These are phyloP conservation scores for Pseudorasbora parva DNA, from an alignment of 2,113 vertebrate species.

Conservation along the genomic window DNA sequence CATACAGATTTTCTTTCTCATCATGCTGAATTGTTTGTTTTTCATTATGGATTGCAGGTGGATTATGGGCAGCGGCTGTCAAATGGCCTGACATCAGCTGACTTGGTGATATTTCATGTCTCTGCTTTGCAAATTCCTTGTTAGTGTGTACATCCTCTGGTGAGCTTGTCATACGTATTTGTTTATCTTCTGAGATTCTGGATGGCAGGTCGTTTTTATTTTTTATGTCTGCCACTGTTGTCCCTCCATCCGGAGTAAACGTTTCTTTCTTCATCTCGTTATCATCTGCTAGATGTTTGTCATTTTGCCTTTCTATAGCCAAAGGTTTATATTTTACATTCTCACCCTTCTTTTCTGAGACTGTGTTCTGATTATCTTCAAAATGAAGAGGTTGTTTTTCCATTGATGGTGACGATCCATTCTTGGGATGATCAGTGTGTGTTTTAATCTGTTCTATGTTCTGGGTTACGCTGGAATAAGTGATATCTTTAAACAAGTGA, in stretches of 20 bases:
- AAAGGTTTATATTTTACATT: neutral
- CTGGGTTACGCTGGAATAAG: conserved; percentile 51
- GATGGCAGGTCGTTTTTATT: conserved; percentile 12
- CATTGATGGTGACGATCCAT: neutral
- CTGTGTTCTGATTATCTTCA: conserved; percentile 8
- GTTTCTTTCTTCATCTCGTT: neutral
- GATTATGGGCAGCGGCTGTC: neutral
- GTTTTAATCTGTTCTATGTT: conserved; percentile 42
- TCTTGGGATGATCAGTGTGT: neutral
- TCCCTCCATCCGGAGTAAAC: neutral
- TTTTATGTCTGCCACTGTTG: conserved; percentile 1
- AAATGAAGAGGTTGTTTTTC: neutral
- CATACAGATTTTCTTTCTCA: conserved; percentile 24
- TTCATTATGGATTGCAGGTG: conserved; percentile 5
- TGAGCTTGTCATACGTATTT: neutral
- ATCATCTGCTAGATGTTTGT: neutral
- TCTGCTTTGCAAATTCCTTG: neutral
- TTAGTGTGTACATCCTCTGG: neutral
- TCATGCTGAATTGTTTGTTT: conserved; percentile 11
- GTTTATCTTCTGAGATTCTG: neutral
- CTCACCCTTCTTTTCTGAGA: neutral
- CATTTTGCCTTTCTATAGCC: neutral
- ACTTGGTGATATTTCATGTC: neutral
- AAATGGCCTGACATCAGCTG: neutral
- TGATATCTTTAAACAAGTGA: conserved; percentile 57